Percentiles rank a stretch among this genome's conserved stretches.
Evolutionary conservation across 2,888 invertebrate species (phyloP).

Genomic region (Frankliniella intonsa): DNA sequence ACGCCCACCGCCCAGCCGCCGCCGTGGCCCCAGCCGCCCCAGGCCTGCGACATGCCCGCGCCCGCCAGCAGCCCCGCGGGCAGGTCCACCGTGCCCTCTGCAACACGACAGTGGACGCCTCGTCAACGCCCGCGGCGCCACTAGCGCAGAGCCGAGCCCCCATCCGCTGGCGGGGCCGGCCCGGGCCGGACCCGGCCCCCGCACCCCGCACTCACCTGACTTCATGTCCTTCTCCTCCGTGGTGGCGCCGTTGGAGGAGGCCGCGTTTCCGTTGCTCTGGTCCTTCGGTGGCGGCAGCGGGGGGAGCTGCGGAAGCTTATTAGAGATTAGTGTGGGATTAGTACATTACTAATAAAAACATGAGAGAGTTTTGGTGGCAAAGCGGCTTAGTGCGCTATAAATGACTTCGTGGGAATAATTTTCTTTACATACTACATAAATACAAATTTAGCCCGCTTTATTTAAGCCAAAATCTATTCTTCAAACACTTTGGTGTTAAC

Average conservation of each 20-base stretch:
- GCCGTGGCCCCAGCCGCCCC: conserved; percentile 24
- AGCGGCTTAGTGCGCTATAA: no score
- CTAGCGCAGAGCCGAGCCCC: no score
- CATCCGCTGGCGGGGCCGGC: no score
- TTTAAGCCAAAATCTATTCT: no score
- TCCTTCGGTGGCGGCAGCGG: neutral
- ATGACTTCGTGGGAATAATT: no score
- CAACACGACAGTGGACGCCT: neutral
- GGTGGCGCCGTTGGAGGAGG: neutral
- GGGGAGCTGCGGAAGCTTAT: neutral
- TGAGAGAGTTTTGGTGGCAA: no score
- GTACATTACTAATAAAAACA: no score
- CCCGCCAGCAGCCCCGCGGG: conserved; percentile 4
- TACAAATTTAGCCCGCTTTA: no score
- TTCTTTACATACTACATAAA: no score
- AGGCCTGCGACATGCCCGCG: neutral
- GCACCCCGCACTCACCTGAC: neutral
- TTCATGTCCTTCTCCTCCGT: neutral
- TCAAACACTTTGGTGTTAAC: no score
- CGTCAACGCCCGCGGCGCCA: no score
- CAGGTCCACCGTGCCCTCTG: conserved; percentile 11
- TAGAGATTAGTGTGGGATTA: no score
- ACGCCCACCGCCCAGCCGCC: neutral
- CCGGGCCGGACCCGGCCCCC: neutral
- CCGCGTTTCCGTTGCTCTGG: neutral